A percentile compares a stretch with the other conserved stretches of the same genome.
These are phyloP conservation scores for Lithophane ornitopus DNA, from an alignment of 2,888 invertebrate species.

Conservation along the genomic window DNA sequence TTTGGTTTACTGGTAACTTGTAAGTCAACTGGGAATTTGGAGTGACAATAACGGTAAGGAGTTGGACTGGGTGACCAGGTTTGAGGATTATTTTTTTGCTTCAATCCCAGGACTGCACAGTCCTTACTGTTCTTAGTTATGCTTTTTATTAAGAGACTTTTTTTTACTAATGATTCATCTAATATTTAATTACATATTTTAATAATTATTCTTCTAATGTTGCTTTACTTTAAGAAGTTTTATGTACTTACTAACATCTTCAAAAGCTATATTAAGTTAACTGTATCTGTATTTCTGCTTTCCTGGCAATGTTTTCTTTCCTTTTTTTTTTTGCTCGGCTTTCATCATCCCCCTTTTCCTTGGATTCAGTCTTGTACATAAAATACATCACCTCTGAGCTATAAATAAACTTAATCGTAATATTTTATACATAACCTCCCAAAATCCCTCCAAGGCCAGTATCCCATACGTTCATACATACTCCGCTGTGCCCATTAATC, in stretches of 20 bases:
- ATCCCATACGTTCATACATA: slow-evolving; percentile 41
- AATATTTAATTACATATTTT: not conserved
- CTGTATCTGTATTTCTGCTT: not conserved
- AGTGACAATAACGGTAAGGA: slow-evolving; percentile 12
- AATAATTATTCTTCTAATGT: not conserved
- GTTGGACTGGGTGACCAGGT: not conserved
- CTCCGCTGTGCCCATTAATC: slow-evolving; percentile 72
- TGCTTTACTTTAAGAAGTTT: not conserved
- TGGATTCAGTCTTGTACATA: not conserved
- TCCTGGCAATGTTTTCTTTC: not conserved
- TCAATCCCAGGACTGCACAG: not conserved
- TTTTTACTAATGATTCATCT: not conserved
- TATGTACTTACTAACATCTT: not conserved
- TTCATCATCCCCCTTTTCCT: not conserved
- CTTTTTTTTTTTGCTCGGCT: not conserved
- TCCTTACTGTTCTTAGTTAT: not conserved
- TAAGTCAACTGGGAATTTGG: slow-evolving; percentile 46
- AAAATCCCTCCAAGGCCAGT: slow-evolving; percentile 29
- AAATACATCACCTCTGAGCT: not conserved
- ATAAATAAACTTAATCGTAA: slow-evolving; percentile 38
- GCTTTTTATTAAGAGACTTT: not conserved
- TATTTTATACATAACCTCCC: slow-evolving; percentile 44
- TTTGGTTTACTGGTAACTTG: slow-evolving; percentile 25
- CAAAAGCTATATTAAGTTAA: not conserved
- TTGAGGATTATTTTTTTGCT: slow-evolving; percentile 23